A percentile compares a stretch with the other conserved stretches of the same genome.
These are phyloP conservation scores for Syrphus vitripennis DNA, from an alignment of 2,888 invertebrate genomes.

Conservation along the genomic window DNA sequence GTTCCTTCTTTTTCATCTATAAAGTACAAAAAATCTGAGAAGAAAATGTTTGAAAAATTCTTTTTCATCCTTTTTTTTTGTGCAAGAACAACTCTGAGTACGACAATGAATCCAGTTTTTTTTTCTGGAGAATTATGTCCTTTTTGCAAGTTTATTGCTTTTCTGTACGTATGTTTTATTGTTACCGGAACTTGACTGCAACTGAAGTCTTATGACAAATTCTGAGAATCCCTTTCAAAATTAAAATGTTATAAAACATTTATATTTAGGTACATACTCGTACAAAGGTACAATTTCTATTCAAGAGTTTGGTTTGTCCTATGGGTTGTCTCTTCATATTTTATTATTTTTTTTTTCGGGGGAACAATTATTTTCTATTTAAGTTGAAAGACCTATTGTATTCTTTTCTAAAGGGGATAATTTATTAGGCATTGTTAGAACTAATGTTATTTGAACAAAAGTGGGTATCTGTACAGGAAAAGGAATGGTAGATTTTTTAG, in stretches of 20 bases:
- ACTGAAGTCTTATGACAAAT: neutral
- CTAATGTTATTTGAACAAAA: too few species aligned
- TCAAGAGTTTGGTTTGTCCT: neutral
- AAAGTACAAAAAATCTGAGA: neutral
- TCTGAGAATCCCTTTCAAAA: neutral
- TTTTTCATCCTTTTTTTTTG: neutral
- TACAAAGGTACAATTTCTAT: neutral
- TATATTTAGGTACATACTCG: neutral
- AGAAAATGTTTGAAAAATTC: neutral
- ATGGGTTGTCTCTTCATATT: neutral
- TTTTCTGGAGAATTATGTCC: neutral
- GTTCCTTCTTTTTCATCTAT: neutral
- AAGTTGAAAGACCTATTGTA: too few species aligned
- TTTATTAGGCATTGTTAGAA: too few species aligned
- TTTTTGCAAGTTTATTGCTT: neutral
- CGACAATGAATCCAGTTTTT: neutral
- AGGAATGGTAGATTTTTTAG: too few species aligned
- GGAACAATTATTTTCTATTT: neutral
- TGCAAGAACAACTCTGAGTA: neutral
- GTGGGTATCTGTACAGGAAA: too few species aligned
- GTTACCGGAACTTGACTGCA: neutral
- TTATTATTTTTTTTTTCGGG: neutral
- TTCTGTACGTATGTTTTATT: neutral
- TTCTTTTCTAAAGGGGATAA: too few species aligned
- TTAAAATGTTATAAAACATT: neutral